Evolutionary conservation across 1,140 invertebrate species (phyloP).

Genomic region (Portunus trituberculatus): DNA sequence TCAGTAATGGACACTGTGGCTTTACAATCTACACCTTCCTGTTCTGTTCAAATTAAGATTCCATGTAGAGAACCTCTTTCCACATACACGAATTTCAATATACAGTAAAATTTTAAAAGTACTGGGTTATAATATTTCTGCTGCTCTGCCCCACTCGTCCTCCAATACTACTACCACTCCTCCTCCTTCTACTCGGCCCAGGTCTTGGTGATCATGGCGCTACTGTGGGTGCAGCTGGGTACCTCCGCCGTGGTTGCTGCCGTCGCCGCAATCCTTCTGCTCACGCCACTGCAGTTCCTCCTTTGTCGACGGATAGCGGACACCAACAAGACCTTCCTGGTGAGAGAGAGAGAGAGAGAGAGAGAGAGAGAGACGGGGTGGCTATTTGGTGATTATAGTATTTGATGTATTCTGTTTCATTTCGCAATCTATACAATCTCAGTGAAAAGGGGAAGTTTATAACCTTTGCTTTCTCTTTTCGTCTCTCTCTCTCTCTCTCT

Average conservation of each 20-base stretch:
- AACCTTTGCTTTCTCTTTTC: too few species aligned
- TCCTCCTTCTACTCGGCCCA: slow-evolving; percentile 79
- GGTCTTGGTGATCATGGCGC: slow-evolving; percentile 87
- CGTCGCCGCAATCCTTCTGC: slow-evolving; percentile 85
- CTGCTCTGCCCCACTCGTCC: background rate
- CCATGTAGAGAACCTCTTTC: too few species aligned
- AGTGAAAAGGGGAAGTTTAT: too few species aligned
- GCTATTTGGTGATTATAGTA: too few species aligned
- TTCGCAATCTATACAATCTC: too few species aligned
- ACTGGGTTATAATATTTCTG: background rate
- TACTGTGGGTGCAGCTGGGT: slow-evolving; percentile 89
- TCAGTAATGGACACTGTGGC: too few species aligned
- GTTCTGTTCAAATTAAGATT: too few species aligned
- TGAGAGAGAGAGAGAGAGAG: slow-evolving; percentile 49
- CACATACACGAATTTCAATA: too few species aligned
- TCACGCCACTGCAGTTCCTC: slow-evolving; percentile 87
- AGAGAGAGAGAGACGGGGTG: slow-evolving; percentile 43
- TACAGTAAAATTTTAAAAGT: background rate
- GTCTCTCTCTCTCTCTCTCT: too few species aligned
- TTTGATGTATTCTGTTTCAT: too few species aligned
- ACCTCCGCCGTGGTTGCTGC: slow-evolving; percentile 89
- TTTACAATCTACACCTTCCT: too few species aligned
- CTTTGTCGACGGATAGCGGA: slow-evolving; percentile 87
- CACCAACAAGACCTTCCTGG: slow-evolving; percentile 85
- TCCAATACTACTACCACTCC: too few species aligned